These are phyloP conservation scores for Scotopteryx bipunctaria DNA, from an alignment of 2,888 invertebrate genomes.

Conservation along the genomic window DNA sequence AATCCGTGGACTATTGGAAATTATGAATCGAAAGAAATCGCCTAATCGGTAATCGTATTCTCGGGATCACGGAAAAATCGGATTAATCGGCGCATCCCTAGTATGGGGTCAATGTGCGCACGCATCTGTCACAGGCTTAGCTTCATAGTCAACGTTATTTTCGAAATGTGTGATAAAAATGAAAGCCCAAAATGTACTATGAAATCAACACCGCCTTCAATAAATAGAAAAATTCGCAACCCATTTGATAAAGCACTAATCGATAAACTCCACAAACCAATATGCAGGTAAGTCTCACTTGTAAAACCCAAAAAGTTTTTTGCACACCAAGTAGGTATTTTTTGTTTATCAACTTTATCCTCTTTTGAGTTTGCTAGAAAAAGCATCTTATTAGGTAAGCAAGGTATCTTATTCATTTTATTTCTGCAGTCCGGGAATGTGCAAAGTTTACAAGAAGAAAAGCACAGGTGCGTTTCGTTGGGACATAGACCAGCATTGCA, in stretches of 20 bases:
- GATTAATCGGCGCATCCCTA: too few relatives aligned
- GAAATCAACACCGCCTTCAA: slow-evolving; percentile 71
- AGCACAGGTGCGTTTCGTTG: slow-evolving; percentile 74
- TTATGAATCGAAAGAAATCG: too few relatives aligned
- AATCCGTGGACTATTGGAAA: too few relatives aligned
- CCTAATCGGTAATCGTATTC: too few relatives aligned
- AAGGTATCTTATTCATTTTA: background rate
- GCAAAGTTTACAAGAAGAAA: slow-evolving; percentile 76
- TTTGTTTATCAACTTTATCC: too few relatives aligned
- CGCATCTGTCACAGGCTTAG: too few relatives aligned
- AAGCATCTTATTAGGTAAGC: background rate
- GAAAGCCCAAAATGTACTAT: slow-evolving; percentile 55
- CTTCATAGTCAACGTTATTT: slow-evolving; percentile 58
- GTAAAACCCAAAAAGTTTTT: too few relatives aligned
- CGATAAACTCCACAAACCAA: slow-evolving; percentile 85
- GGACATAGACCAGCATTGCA: slow-evolving; percentile 88
- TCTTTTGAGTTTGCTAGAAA: background rate
- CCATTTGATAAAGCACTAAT: slow-evolving; percentile 87
- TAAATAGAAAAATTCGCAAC: slow-evolving; percentile 82
- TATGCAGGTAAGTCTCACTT: slow-evolving; percentile 86
- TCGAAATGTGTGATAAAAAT: slow-evolving; percentile 75
- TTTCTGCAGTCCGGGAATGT: slow-evolving; percentile 73
- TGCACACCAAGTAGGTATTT: too few relatives aligned
- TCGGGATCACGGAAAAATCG: too few relatives aligned
- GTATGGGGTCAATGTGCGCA: background rate